Evolutionary conservation across 2,888 invertebrate genomes (phyloP).

Genomic region (Synanthedon vespiformis): DNA sequence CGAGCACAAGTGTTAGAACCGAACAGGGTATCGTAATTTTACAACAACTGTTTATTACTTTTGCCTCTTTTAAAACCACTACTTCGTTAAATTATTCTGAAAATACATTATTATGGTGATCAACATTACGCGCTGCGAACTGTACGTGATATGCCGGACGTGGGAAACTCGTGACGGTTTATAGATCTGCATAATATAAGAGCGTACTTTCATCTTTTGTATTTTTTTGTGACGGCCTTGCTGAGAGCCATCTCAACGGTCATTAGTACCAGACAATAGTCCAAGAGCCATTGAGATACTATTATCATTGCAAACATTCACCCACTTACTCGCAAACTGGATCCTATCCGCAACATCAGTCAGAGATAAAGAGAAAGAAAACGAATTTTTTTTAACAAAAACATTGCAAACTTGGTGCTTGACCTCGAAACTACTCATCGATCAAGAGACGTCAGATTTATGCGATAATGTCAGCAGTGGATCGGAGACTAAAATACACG

Average conservation of each 20-base stretch:
- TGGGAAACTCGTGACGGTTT: conserved; percentile 7
- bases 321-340: no score
- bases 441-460: conserved; percentile 28
- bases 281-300: no score
- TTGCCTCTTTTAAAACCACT: no score
- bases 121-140: neutral
- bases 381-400: neutral
- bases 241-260: neutral
- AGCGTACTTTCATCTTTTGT: conserved; percentile 24
- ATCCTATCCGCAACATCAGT: no score
- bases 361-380: neutral
- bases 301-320: no score
- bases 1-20: no score
- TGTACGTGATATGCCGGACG: conserved; percentile 1
- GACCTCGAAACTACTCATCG: conserved; percentile 15
- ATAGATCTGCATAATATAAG: neutral
- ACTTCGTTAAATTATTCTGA: neutral
- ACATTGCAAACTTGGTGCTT: neutral
- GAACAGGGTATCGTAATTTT: no score
- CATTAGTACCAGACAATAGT: neutral
- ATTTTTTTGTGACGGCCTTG: conserved; percentile 16
- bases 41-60: no score
- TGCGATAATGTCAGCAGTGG: conserved; percentile 30
- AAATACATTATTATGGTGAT: neutral
- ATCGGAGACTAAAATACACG: conserved; percentile 17